Conservation (phyloP, 2,113 vertebrate species). For the Eretmochelys imbricata region DNA sequence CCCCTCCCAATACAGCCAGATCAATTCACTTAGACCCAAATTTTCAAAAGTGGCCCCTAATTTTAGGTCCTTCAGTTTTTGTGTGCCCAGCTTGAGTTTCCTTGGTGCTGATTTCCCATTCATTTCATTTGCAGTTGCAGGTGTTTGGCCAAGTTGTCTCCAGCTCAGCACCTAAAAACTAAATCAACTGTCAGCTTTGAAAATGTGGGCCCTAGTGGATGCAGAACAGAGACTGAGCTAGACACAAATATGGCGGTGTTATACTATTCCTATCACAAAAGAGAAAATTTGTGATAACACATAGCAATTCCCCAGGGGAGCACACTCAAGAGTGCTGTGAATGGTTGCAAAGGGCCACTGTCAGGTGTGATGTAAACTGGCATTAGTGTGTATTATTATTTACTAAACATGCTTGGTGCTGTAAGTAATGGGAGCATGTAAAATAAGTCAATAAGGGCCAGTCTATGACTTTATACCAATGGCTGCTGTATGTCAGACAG, state of each 20-base stretch:
- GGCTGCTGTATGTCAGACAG: neutral
- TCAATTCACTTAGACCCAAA: neutral
- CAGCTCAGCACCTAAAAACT: neutral
- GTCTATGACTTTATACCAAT: neutral
- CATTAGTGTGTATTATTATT: neutral
- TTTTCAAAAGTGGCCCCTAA: neutral
- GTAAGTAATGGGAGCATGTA: neutral
- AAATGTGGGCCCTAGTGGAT: neutral
- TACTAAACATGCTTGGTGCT: neutral
- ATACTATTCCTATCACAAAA: neutral
- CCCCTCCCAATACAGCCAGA: neutral
- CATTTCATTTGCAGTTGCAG: neutral
- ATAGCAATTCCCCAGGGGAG: neutral
- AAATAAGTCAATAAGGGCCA: neutral
- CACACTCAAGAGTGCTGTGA: fast-evolving
- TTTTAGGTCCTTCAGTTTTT: conserved; percentile 14
- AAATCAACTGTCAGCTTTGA: neutral
- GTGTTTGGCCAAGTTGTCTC: neutral
- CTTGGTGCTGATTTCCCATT: neutral
- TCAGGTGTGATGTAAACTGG: neutral
- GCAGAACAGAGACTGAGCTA: neutral
- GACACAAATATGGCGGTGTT: neutral
- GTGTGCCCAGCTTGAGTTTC: neutral
- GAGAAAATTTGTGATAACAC: neutral
- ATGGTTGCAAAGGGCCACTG: neutral